These are phyloP conservation scores for Cerastis leucographa DNA, from an alignment of 2,888 invertebrate genomes.

Conservation along the genomic window DNA sequence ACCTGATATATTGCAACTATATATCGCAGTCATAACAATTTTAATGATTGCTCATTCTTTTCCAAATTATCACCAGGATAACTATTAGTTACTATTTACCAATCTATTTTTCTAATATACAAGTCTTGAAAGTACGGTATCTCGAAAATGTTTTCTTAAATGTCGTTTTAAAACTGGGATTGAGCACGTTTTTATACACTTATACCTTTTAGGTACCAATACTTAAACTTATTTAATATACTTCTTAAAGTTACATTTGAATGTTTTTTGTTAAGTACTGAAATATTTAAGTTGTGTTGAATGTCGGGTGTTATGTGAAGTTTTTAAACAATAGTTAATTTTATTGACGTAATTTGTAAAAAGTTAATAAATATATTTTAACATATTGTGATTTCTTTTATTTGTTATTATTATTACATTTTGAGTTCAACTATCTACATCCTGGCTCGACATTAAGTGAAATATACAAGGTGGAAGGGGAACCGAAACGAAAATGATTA, in stretches of 20 bases:
- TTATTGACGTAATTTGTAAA: constrained; percentile 84
- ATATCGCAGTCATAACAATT: constrained; percentile 30
- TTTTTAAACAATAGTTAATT: constrained; percentile 80
- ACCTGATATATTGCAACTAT: constrained; percentile 41
- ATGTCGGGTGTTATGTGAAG: constrained; percentile 74
- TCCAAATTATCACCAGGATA: constrained; percentile 8
- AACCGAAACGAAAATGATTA: too few species aligned
- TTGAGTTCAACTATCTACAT: not conserved
- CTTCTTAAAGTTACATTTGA: constrained; percentile 63
- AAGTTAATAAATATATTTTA: constrained; percentile 88
- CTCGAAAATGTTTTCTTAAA: constrained; percentile 11
- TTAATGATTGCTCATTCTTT: constrained; percentile 2
- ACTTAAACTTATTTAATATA: constrained; percentile 54
- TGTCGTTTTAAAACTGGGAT: constrained; percentile 13
- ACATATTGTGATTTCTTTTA: constrained; percentile 68
- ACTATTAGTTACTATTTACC: not conserved
- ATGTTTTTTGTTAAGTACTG: constrained; percentile 75
- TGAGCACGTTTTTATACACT: constrained; percentile 54
- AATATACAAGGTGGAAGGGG: too few species aligned
- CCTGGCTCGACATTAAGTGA: not conserved
- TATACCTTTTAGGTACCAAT: constrained; percentile 51
- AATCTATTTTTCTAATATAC: not conserved
- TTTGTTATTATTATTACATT: not conserved
- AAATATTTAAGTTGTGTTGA: constrained; percentile 77
- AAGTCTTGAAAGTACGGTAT: constrained; percentile 16